Evolutionary conservation across 2,888 invertebrate species (phyloP).

Genomic region (Nomada flava): DNA sequence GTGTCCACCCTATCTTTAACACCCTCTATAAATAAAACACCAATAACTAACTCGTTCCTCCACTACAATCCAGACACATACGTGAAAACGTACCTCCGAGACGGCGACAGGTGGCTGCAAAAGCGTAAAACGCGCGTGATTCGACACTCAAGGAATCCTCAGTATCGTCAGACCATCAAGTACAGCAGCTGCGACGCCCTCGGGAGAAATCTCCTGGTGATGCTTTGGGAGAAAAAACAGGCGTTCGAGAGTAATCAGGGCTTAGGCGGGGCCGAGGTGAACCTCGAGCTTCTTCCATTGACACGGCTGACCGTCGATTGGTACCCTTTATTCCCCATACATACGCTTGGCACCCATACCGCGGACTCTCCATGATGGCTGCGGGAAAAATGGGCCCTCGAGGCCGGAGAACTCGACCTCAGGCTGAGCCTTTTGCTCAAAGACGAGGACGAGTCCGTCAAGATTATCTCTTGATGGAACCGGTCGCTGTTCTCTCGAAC

Average conservation of each 20-base stretch:
- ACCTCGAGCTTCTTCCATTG: slow-evolving; percentile 92
- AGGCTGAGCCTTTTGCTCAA: slow-evolving; percentile 81
- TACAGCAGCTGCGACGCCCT: slow-evolving; percentile 90
- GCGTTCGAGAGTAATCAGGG: slow-evolving; percentile 93
- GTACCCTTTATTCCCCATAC: slow-evolving; percentile 96
- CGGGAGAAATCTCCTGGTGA: slow-evolving; percentile 93
- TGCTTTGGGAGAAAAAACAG: slow-evolving; percentile 96
- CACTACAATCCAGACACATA: slow-evolving; percentile 90
- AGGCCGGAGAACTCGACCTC: slow-evolving; percentile 82
- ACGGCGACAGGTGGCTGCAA: slow-evolving; percentile 94
- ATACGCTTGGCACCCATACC: slow-evolving; percentile 90
- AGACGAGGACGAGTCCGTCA: slow-evolving; percentile 80
- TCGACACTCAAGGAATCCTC: slow-evolving; percentile 92
- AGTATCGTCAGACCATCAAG: slow-evolving; percentile 94
- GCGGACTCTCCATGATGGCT: slow-evolving; percentile 86
- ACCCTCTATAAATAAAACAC: background rate
- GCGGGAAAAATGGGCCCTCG: slow-evolving; percentile 83
- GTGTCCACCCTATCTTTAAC: background rate
- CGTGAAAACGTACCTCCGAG: slow-evolving; percentile 96
- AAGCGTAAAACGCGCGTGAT: slow-evolving; percentile 96
- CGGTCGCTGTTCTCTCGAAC: slow-evolving; percentile 18
- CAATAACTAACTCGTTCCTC: background rate
- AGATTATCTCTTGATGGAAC: slow-evolving; percentile 81
- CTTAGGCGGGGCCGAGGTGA: slow-evolving; percentile 94
- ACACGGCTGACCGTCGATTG: slow-evolving; percentile 94